Base-by-base conservation (phyloP, 2,113 vertebrate genomes). In the Elephantulus edwardii region DNA sequence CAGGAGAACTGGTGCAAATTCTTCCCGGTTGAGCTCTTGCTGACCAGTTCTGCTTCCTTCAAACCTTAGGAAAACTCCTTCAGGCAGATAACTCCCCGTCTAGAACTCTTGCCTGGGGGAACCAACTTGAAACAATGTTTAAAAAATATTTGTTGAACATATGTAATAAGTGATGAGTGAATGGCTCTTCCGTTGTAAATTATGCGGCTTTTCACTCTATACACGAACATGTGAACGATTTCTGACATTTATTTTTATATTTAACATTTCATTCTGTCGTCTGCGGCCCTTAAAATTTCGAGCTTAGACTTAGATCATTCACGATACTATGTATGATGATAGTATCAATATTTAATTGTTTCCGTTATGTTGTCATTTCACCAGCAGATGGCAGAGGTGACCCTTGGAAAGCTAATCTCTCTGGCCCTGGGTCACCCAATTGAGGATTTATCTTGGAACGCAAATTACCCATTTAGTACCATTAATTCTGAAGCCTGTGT, bases 381-480 rank as follows among this genome's bases (percentile, higher is more conserved):
- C 95, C 89, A 95, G 72, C 81, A 92, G 95, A 92, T 89, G 90
- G 92, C 90, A 93, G 91, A 91, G 90, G 92, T 91, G 90, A 93
- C 83, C 19, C 50, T 78, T 80, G 89, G 13, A 91, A 90, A 92
- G 62, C 24, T 64, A 60, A 24, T 62, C n/a, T 86, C 60, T 83
- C 62, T 91, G 91, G 64, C 89, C 77, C n/a, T 70, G n/a, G 88
- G 93, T 91, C 83, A 77, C 24, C 50, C 48, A 70, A 33, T 62
- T 44, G 16, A 78, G 60, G 46, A 86, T 89, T 95, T 77, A 94
- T 86, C 68, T 75, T 88, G 71, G 84, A 94, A 91, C 62, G 71
- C 46, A 84, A 92, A 95, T 95, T 93, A 94, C 80, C 50, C 91
- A 89, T 70, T 94, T 92, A 50, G 58, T 72, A 40, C 72, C 83